Conservation (phyloP, 2,797 vertebrate genomes). For the Channa striata region DNA sequence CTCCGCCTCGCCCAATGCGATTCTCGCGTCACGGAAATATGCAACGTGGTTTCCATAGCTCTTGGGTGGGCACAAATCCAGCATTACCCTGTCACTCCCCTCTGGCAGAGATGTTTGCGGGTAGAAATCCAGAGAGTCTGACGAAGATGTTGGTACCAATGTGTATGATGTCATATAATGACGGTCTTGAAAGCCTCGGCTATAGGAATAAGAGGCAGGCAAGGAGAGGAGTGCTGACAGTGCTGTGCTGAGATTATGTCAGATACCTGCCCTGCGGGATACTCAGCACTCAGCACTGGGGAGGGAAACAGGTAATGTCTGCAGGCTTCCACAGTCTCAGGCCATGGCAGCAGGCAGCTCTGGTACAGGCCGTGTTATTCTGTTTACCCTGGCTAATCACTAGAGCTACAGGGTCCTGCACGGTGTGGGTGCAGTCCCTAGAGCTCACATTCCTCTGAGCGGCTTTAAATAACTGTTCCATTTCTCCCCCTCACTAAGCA, state of each 20-base stretch:
- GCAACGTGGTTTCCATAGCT: conserved; percentile 48
- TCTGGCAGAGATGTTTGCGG: conserved; percentile 54
- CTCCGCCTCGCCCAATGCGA: conserved; percentile 35
- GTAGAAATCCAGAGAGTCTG: conserved; percentile 57
- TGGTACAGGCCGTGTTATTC: conserved; percentile 70
- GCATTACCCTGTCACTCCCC: conserved; percentile 49
- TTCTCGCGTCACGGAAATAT: conserved; percentile 62
- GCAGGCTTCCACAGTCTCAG: conserved; percentile 21
- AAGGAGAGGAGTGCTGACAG: conserved; percentile 69
- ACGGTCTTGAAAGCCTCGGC: conserved; percentile 51
- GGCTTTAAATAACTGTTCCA: conserved; percentile 83
- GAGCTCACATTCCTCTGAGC: conserved; percentile 74
- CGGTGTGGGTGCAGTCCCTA: conserved; percentile 58
- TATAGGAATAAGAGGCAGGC: conserved; percentile 44
- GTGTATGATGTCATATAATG: conserved; percentile 78
- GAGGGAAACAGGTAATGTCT: conserved; percentile 47
- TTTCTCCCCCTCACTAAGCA: conserved; percentile 64
- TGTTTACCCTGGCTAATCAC: conserved; percentile 78
- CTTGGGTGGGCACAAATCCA: conserved; percentile 63
- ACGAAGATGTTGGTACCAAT: conserved; percentile 64
- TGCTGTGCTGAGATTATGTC: conserved; percentile 71
- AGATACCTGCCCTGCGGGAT: conserved; percentile 60
- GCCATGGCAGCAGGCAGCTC: conserved; percentile 37
- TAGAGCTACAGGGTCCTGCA: conserved; percentile 70
- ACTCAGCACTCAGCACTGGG: conserved; percentile 26